These are phyloP conservation scores for Hypselothyrea guttata DNA, from an alignment of 2,888 invertebrate species.

Conservation along the genomic window DNA sequence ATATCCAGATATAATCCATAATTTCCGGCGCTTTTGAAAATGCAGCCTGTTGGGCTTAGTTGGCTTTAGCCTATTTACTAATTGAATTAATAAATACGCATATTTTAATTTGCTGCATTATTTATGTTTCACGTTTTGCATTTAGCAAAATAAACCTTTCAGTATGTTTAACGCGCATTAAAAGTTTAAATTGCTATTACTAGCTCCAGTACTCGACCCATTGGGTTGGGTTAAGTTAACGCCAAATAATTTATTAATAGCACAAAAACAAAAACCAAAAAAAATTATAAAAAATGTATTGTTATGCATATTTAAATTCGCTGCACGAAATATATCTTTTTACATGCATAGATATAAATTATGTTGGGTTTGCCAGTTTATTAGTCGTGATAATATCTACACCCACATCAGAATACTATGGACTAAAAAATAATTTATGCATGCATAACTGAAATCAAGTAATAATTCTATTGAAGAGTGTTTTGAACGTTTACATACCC, in stretches of 20 bases:
- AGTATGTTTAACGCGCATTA: slow-evolving; percentile 42
- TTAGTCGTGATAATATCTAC: slow-evolving; percentile 40
- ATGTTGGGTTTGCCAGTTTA: slow-evolving; percentile 54
- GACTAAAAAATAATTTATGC: slow-evolving; percentile 49
- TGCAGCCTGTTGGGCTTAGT: slow-evolving; percentile 26
- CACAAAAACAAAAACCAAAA: slow-evolving; percentile 26
- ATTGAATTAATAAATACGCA: slow-evolving; percentile 62
- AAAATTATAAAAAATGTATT: slow-evolving; percentile 19
- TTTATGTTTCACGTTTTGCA: slow-evolving; percentile 18
- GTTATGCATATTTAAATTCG: slow-evolving; percentile 36
- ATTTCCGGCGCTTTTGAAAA: slow-evolving; percentile 46
- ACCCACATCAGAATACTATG: slow-evolving; percentile 1
- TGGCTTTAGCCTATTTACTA: slow-evolving; percentile 46
- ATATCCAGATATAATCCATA: slow-evolving; percentile 30
- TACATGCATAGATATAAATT: slow-evolving; percentile 20
- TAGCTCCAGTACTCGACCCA: slow-evolving; percentile 12
- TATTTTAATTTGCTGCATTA: slow-evolving; percentile 38
- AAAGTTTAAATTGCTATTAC: slow-evolving; percentile 41
- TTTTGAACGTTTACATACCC: no score
- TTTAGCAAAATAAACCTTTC: slow-evolving; percentile 18
- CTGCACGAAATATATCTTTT: slow-evolving; percentile 3
- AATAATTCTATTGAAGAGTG: no score
- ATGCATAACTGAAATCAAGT: slow-evolving; percentile 22
- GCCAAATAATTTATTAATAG: slow-evolving; percentile 61
- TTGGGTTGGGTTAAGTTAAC: background rate